phyloP scores from a whole-genome alignment of 2,113 vertebrate species.

The Falcunculus frontatus region DNA sequence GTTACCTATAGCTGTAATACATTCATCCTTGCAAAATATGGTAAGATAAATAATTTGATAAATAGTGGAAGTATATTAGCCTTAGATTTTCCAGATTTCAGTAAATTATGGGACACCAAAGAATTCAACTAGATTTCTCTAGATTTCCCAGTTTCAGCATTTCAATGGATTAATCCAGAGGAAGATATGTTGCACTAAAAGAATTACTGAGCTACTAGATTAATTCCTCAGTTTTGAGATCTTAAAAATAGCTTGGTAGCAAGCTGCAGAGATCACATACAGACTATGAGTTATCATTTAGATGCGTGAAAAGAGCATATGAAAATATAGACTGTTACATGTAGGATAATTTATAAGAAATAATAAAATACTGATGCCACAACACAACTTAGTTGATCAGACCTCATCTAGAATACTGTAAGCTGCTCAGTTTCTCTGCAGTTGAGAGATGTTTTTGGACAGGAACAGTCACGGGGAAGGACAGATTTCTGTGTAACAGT shows the following conservation, averaged over 20 bases:
- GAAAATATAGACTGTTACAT: not conserved
- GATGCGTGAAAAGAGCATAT: not conserved
- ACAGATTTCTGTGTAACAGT: not conserved
- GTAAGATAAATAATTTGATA: not conserved
- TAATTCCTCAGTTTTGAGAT: not conserved
- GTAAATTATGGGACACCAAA: not conserved
- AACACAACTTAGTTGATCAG: not conserved
- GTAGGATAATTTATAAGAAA: not conserved
- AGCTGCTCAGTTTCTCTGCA: not conserved
- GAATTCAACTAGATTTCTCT: not conserved
- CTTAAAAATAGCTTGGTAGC: not conserved
- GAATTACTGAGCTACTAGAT: not conserved
- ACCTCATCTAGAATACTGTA: not conserved
- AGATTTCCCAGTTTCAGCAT: not conserved
- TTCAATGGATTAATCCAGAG: not conserved
- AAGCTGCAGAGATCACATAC: not conserved
- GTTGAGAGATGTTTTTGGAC: not conserved
- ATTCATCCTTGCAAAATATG: not conserved
- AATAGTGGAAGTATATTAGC: not conserved
- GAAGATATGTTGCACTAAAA: not conserved
- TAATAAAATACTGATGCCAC: not conserved
- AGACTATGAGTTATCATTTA: not conserved
- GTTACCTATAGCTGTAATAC: not conserved
- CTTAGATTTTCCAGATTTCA: not conserved
- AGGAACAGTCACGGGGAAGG: not conserved